A percentile compares a stretch with the other conserved stretches of the same genome.
Conservation (phyloP, 2,888 invertebrate genomes). For the Geophilus truncorum region DNA sequence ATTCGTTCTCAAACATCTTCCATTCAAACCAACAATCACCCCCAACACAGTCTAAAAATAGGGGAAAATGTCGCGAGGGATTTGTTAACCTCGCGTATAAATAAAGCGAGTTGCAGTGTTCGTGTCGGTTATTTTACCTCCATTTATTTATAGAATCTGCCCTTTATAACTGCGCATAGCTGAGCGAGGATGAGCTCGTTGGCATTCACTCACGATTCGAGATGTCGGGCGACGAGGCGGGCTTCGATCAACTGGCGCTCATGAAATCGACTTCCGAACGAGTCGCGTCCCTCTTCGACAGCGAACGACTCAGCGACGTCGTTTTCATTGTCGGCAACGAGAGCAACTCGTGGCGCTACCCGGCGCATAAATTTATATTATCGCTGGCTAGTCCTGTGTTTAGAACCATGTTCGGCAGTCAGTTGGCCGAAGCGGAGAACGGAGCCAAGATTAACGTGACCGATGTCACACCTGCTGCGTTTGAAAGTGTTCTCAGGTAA, state of each 20-base stretch:
- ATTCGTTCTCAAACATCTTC: too few relatives aligned
- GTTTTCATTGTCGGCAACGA: conserved; percentile 59
- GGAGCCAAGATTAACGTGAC: conserved; percentile 47
- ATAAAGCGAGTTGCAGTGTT: background rate
- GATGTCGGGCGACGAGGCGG: background rate
- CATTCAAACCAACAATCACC: too few relatives aligned
- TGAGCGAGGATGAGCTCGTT: background rate
- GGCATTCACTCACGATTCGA: background rate
- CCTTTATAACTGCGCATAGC: background rate
- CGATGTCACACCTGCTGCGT: conserved; percentile 62
- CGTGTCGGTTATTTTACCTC: background rate
- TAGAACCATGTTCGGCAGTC: conserved; percentile 55
- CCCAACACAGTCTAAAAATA: too few relatives aligned
- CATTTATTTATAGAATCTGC: background rate
- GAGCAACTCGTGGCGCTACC: conserved; percentile 60
- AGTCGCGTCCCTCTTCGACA: conserved; percentile 20
- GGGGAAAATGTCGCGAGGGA: background rate
- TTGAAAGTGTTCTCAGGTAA: conserved; percentile 60
- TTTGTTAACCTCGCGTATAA: background rate
- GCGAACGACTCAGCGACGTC: conserved; percentile 55
- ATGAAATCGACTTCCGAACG: conserved; percentile 25
- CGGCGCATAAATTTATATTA: conserved; percentile 61
- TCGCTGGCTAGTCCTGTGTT: conserved; percentile 62
- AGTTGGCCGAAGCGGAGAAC: conserved; percentile 50
- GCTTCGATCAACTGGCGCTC: conserved; percentile 8